Evolutionary conservation across 2,888 invertebrate species (phyloP), one percentile per base, ranked within the genome.

Genomic region (Drosophila macrospina): DNA sequence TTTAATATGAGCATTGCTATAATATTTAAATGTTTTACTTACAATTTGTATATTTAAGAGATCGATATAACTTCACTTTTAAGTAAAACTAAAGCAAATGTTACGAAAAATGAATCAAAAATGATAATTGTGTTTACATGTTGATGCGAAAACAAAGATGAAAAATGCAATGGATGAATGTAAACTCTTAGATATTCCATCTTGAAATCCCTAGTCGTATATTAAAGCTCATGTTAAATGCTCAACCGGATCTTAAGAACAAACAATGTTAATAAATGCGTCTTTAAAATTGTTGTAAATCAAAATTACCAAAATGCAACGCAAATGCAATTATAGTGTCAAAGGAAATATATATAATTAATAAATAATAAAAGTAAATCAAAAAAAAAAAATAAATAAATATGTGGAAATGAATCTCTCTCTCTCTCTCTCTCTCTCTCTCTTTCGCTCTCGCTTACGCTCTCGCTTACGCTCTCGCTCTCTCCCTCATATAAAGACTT

Each of bases 311-410:
- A 79, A 71, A 55, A 56, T 77, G 69, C 73, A 81, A 85, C 71
- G 55, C 67, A 74, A 82, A 79, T 72, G 78, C 85, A 84, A 83
- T 84, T 86, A 76, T 80, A 86, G 87, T 86, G 81, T 83, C 82
- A 86, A 86, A 80, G 51, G 47, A 86, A 74, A 66, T 72, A 67
- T 75, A 69, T 72, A 62, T 72, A 77, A 69, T 61, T 68, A 73
- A 60, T 48, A 80, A 70, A 69, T 74, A 70, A 75, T 20, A 20
- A 2, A 20, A 71, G 68, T 54, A 72, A 51, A 73, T 44, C 6
- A 56, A 61, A 65, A 39, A 60, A 39, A 8, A 45, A 28, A 56
- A 57, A 60, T 51, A 28, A 48, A 60, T 71, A 65, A 39, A 28
- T 67, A 52, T 66, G 55, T 57, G 54, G 24, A 64, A 45, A 28